Percentiles rank a stretch among this genome's conserved stretches.
These are phyloP conservation scores for Myodes glareolus DNA, from an alignment of 2,113 vertebrate species.

Conservation along the genomic window DNA sequence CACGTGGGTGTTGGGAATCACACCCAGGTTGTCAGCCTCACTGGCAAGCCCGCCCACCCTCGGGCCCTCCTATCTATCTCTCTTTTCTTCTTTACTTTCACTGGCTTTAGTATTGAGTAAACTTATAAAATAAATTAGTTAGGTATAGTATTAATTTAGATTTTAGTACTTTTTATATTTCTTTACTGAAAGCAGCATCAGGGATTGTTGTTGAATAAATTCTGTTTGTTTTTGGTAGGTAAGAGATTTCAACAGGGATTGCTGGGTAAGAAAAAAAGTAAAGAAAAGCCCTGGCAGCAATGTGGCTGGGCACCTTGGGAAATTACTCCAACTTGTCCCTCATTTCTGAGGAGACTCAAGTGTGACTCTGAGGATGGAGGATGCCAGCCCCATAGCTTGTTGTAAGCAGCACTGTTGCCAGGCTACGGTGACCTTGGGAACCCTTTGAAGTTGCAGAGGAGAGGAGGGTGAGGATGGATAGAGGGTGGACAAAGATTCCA, in stretches of 20 bases:
- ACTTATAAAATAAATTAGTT: background rate
- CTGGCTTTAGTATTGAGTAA: background rate
- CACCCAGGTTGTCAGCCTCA: too few relatives aligned
- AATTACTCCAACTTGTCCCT: background rate
- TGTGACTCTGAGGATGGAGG: background rate
- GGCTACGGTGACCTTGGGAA: too few relatives aligned
- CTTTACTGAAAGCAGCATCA: background rate
- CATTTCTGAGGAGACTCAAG: background rate
- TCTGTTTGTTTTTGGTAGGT: background rate
- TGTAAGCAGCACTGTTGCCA: background rate
- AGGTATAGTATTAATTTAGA: background rate
- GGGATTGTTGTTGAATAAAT: background rate
- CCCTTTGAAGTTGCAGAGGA: background rate
- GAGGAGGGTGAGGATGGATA: background rate
- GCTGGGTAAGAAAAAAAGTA: background rate
- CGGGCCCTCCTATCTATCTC: background rate
- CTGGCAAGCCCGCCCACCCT: background rate
- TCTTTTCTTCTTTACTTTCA: background rate
- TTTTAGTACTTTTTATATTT: background rate
- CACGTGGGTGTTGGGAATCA: background rate
- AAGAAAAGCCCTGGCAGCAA: background rate
- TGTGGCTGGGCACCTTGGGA: background rate
- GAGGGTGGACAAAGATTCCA: background rate
- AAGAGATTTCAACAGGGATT: background rate
- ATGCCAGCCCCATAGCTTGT: background rate